Evolutionary conservation across 1,140 invertebrate genomes (phyloP), one percentile per base, ranked within the genome.

Genomic region (Drosophila watanabei): DNA sequence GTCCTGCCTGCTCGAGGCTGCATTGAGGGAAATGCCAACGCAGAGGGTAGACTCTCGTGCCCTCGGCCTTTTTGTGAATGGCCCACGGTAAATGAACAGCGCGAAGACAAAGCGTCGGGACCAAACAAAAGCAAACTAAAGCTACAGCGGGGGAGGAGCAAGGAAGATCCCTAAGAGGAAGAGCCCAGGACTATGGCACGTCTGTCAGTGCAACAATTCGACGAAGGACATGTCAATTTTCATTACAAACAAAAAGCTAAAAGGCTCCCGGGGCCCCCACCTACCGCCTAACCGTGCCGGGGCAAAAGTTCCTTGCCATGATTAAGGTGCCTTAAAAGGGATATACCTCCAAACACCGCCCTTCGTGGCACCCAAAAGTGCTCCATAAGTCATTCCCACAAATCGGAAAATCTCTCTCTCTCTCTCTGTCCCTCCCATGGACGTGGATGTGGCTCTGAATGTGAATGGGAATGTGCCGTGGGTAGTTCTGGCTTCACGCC

Each of bases 211-310:
- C 81, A 72, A 75, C 81, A 84, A 84, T 84, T 84, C 77, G 63
- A 83, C 77, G 81, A 84, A 84, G 82, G 82, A 84, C 82, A 84
- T 84, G 82, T 85, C 82, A 84, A 84, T 84, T 84, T 84, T 84
- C 82, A 84, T 84, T 84, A 84, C 82, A 85, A 84, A 84, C 81
- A 84, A 84, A 75, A 84, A 77, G 71, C 81, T 80, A 80, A 84
- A 84, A 85, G 81, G 76, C 73, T 84, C 81, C 60, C 64, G 51
- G 71, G 57, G 48, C 24, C 60, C 37, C 60, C 62, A 9, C n/a
- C 43, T n/a, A 54, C 41, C 20, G n/a, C n/a, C 24, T 24, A 24
- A 24, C 24, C 24, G 45, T 18, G 66, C 30, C 43, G 28, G 43
- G 56, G 56, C 41, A 64, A 79, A 79, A 63, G 46, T 71, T 62